Base-by-base conservation (phyloP, 2,113 vertebrate species). In the Promerops cafer region DNA sequence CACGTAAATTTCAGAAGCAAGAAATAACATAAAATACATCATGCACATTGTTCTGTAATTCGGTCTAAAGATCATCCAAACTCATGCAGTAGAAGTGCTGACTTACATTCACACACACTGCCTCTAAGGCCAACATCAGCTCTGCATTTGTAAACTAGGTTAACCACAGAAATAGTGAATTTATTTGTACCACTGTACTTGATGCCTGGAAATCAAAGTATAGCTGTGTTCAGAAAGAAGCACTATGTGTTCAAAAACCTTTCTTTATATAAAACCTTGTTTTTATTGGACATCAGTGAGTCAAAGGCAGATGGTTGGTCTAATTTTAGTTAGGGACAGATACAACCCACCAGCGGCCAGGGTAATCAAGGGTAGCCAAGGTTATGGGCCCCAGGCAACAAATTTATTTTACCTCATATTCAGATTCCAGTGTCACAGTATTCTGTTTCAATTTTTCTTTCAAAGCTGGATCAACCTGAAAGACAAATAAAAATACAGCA, bases 341-440 rank as follows among this genome's bases (percentile, higher is more conserved):
- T 74, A 94, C 37, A 42, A 91, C 88, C 90, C 85, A 94, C 92
- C 81, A 94, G 80, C 3, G 2, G 86, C 56, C 89, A 90, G 40
- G 40, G 93, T 89, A 94, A 90, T 57, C 93, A 95, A 95, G 91
- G 91, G 52, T 59, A 97, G 54, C 45, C 83, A 96, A 94, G 91
- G 81, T 71, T 89, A 91, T 64, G 21, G 87, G 87, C 94, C 64
- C n/a, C 61, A 77, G 86, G 81, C 74, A 95, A 92, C 42, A 70
- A 64, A 87, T 61, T 92, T 92, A 94, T 82, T 56, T 54, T 98
- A 99, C 99, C 99, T 99, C 95, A 37, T 99, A 99, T 94, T 99
- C 99, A 60, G 99, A 98, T 95, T 99, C 98, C 97, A 99, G 97
- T 8, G 98, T 97, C 47, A 98, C 84, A 80, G 97, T 96, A 79